These are phyloP conservation scores for Daphoenositta chrysoptera DNA, from an alignment of 2,113 vertebrate genomes.

Conservation along the genomic window DNA sequence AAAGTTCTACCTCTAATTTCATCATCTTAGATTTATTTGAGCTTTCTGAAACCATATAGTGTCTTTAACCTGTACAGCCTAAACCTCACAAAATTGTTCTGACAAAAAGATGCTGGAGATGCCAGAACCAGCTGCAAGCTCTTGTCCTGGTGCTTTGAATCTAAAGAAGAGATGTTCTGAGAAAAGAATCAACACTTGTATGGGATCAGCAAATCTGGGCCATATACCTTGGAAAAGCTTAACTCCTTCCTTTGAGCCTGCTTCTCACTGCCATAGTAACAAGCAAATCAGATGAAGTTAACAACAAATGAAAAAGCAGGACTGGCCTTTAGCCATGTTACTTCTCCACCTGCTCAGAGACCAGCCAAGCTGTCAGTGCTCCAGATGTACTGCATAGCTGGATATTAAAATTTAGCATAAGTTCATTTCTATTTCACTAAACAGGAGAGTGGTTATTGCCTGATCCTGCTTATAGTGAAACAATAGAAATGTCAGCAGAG, in stretches of 20 bases:
- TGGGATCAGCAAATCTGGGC: neutral
- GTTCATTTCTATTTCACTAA: conserved; percentile 5
- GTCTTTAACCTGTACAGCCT: neutral
- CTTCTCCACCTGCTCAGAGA: conserved; percentile 9
- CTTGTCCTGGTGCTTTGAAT: neutral
- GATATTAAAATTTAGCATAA: neutral
- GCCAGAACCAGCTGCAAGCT: neutral
- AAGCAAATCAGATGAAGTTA: neutral
- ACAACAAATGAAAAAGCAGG: neutral
- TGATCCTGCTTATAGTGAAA: neutral
- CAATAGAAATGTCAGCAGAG: neutral
- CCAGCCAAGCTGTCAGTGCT: neutral
- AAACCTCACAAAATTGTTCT: neutral
- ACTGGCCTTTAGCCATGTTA: neutral
- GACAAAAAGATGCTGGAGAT: neutral
- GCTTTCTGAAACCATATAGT: neutral
- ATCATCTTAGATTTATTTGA: neutral
- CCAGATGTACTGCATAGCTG: neutral
- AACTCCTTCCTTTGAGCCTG: neutral
- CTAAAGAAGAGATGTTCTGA: neutral
- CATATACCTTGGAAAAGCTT: neutral
- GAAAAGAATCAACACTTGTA: neutral
- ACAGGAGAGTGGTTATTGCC: neutral
- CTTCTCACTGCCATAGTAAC: neutral
- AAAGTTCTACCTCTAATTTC: neutral